Conservation (phyloP, 2,888 invertebrate species). For the Smittia aterrima region DNA sequence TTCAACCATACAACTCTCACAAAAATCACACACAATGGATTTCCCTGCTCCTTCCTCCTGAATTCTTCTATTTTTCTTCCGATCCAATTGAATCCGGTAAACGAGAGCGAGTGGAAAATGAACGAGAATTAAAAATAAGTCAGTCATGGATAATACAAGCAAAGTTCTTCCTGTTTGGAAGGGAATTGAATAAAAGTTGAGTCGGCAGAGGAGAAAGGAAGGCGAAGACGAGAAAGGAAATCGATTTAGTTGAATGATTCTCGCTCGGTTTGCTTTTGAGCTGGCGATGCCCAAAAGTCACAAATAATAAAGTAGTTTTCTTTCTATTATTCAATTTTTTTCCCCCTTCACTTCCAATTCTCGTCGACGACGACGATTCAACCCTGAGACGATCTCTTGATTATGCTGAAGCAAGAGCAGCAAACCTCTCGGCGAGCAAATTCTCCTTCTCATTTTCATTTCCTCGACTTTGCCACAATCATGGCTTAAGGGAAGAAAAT, state of each 20-base stretch:
- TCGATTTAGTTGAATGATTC: constrained; percentile 18
- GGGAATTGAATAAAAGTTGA: neutral
- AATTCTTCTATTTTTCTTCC: neutral
- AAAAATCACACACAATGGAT: neutral
- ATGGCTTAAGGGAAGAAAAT: neutral
- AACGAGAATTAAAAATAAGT: constrained; percentile 12
- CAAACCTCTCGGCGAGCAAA: neutral
- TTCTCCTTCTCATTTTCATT: neutral
- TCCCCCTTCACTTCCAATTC: neutral
- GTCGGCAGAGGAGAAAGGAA: neutral
- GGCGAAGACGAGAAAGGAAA: neutral
- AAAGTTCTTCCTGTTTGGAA: neutral
- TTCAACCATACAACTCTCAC: neutral
- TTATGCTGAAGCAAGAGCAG: neutral
- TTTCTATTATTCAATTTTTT: constrained; percentile 19
- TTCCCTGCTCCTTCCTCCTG: neutral
- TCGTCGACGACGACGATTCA: neutral
- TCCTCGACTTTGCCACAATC: constrained; percentile 3
- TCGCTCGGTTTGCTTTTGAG: constrained; percentile 1
- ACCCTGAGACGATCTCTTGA: neutral
- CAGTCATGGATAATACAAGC: constrained; percentile 2
- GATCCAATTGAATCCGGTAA: constrained; percentile 5
- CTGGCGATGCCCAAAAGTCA: constrained; percentile 1
- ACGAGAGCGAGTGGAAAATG: neutral
- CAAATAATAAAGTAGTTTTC: constrained; percentile 19